phyloP scores from a whole-genome alignment of 2,888 invertebrate genomes.

The Saturnia pavonia region DNA sequence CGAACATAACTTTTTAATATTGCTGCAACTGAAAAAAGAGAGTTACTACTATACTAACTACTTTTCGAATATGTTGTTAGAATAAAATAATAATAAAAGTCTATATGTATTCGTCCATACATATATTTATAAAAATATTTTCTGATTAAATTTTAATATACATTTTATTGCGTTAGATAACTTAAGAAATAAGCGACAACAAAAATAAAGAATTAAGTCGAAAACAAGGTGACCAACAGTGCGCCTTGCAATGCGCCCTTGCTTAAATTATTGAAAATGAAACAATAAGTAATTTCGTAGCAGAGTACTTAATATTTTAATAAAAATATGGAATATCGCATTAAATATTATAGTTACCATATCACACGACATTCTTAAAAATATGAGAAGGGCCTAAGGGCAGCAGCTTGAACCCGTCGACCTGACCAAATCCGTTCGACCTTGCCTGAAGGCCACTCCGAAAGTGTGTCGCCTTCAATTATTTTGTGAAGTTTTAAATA shows the following conservation, averaged over 20 bases:
- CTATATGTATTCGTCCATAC: too few species aligned
- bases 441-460: constrained; percentile 20
- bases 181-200: too few species aligned
- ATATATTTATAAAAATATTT: too few species aligned
- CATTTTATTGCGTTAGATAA: too few species aligned
- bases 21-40: too few species aligned
- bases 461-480: background rate
- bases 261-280: background rate
- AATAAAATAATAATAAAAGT: too few species aligned
- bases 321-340: background rate
- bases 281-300: background rate
- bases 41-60: too few species aligned
- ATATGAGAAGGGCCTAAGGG: constrained; percentile 18
- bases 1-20: too few species aligned
- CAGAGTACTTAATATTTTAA: background rate
- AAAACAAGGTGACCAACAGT: background rate
- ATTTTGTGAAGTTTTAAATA: background rate
- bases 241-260: background rate
- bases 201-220: background rate
- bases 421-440: constrained; percentile 21
- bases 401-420: constrained; percentile 6
- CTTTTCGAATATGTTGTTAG: too few species aligned
- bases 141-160: too few species aligned
- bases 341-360: background rate
- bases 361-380: background rate